Percentiles rank a stretch among this genome's conserved stretches.
These are phyloP conservation scores for Nephrotoma flavescens DNA, from an alignment of 2,888 invertebrate species.

Conservation along the genomic window DNA sequence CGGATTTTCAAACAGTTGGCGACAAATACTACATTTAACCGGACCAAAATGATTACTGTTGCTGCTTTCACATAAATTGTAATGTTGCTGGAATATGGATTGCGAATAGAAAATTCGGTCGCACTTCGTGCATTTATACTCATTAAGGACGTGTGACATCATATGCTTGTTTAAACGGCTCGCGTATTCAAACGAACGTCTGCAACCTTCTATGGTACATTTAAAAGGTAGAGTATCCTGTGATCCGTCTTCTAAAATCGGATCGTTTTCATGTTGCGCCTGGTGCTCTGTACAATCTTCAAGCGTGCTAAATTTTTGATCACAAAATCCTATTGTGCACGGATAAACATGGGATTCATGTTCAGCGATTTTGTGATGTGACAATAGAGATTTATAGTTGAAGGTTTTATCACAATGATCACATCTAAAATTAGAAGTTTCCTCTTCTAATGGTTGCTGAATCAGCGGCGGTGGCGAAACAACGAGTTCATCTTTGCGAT, in stretches of 20 bases:
- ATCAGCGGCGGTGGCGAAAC: neutral
- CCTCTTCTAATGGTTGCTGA: neutral
- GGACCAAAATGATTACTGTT: neutral
- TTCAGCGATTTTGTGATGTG: slow-evolving; percentile 7
- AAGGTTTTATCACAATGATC: neutral
- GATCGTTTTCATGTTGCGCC: neutral
- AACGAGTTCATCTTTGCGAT: neutral
- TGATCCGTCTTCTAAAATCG: neutral
- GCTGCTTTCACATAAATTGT: neutral
- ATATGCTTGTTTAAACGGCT: neutral
- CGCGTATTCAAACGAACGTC: neutral
- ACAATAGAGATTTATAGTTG: neutral
- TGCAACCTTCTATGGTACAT: neutral
- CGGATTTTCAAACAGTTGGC: slow-evolving; percentile 6
- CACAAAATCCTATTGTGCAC: neutral
- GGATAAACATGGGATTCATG: slow-evolving; percentile 4
- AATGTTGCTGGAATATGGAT: neutral
- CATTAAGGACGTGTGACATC: neutral
- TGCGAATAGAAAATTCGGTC: neutral
- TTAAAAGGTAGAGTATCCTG: neutral
- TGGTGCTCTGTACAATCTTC: neutral
- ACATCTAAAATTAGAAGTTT: neutral
- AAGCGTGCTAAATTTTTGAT: neutral
- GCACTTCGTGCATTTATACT: neutral
- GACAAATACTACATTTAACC: slow-evolving; percentile 1